Base-by-base conservation (phyloP, 2,888 invertebrate species). In the Geotrupes spiniger region DNA sequence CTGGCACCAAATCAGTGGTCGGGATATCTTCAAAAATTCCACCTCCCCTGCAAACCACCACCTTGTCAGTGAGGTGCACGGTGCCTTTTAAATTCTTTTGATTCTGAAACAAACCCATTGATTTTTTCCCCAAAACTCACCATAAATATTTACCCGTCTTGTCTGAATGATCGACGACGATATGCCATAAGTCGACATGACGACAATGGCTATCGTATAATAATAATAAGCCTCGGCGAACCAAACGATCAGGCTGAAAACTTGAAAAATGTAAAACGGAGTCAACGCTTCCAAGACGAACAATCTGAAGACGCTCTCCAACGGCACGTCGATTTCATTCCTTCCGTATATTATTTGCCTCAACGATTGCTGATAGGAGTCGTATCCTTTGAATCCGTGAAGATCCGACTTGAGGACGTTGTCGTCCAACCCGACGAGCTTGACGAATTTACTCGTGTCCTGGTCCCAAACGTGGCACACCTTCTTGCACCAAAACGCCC, bases 201-300 rank as follows among this genome's bases (percentile, higher is more conserved):
- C 63, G 14, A 92, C 76, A 43, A 96, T 92, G 31, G 91, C 92
- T 11, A 85, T 76, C 14, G 93, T 91, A 70, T 94, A 96, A 67
- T 89, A 91, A 61, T 87, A 84, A 66, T 96, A 96, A 41, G 87
- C 80, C 66, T 96, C 95, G 0, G 85, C 79, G 40, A 90, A 79
- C 96, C 96, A 96, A 38, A 96, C 81, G 8, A 83, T 79, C 53
- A 92, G 86, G 29, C 93, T 93, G 75, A 93, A 92, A 54, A 94
- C 70, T 82, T 96, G 95, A 77, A 96, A 96, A 66, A 95, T 85
- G 76, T 95, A 96, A 76, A 95, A 96, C 3, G 96, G 95, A 68
- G 94, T 93, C 61, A 95, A 81, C n/a, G 89, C 86, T 72, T 93
- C 93, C 53, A 91, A 74, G 10, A 88, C 78, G 1, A 92, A 75